Evolutionary conservation across 2,797 vertebrate species (phyloP), one percentile per base, ranked within the genome.

Genomic region (Paguma larvata): DNA sequence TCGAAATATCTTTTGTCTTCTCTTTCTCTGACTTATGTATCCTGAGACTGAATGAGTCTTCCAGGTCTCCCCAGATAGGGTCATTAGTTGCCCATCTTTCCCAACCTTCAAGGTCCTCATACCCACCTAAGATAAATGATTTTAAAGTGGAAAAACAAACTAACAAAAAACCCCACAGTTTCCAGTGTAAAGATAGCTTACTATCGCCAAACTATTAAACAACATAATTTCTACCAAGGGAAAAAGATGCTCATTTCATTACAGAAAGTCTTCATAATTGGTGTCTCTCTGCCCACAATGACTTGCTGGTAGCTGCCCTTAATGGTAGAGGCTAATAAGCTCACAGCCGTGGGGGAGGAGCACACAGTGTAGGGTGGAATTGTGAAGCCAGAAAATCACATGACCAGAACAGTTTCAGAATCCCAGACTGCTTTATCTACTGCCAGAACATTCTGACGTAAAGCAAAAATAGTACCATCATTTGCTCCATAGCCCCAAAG

Each of bases 401-500:
- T 13, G 89, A 44, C 41, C 44, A 15, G 5, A 63, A 88, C 7
- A 38, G 65, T 82, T n/a, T 87, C 32, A 63, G 41, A 94, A 84
- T 79, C 34, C 67, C 9, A 44, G 70, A 48, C 23, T 51, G 13
- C 65, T 98, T 92, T 83, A 82, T 91, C 68, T 90, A 32, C 73
- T 65, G 62, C 53, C 44, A 15, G 21, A 89, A 85, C 46, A 85
- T 65, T 95, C 48, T 92, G 21, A 27, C 87, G 97, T 96, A 75
- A 59, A 93, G 86, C 51, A 96, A 89, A 97, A 97, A 80, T 46
- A 95, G 2, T 46, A 79, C 9, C 91, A 0, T 72, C 87, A 94
- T 80, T 30, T 86, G 4, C 5, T 84, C 95, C 93, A 77, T 30
- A 51, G 5, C 13, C 87, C 92, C 82, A 85, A 89, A 93, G 65